A percentile compares a stretch with the other conserved stretches of the same genome.
Conservation (phyloP, 92 coral and sea anemone genomes). For the Palythoa grandiflora region DNA sequence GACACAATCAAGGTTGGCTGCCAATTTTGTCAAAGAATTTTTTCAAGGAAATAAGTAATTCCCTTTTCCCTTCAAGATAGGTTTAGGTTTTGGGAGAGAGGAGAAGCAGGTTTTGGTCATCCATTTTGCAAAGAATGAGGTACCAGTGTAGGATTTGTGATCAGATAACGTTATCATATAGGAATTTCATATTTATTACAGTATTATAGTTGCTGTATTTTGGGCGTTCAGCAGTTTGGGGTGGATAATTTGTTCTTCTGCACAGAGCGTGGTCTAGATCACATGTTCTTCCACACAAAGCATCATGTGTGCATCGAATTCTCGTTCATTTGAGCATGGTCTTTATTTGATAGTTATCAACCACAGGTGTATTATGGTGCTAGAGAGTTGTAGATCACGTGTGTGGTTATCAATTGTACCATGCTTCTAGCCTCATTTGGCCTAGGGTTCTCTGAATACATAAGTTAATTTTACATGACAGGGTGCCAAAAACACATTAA, state of each 20-base stretch:
- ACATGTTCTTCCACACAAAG: background rate
- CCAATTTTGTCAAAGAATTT: slow-evolving; percentile 29
- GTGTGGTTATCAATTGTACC: too few relatives aligned
- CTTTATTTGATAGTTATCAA: too few relatives aligned
- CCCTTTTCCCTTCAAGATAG: background rate
- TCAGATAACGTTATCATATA: background rate
- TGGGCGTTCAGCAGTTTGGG: background rate
- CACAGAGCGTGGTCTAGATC: background rate
- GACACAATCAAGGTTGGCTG: slow-evolving; percentile 11
- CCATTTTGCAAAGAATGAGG: background rate
- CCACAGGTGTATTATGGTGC: too few relatives aligned
- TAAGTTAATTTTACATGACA: background rate
- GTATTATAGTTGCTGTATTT: background rate
- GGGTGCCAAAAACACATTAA: background rate
- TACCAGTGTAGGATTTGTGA: background rate
- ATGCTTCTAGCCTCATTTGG: background rate
- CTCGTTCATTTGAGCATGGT: too few relatives aligned
- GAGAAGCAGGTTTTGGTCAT: background rate
- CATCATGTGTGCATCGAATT: background rate
- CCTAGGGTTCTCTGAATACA: background rate
- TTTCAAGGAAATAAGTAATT: background rate
- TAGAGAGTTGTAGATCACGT: too few relatives aligned
- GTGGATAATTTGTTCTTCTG: background rate
- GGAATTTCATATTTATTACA: background rate
- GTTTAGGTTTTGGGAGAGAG: background rate